These are phyloP conservation scores for Camptogramma bilineatum DNA, from an alignment of 2,888 invertebrate species.

Conservation along the genomic window DNA sequence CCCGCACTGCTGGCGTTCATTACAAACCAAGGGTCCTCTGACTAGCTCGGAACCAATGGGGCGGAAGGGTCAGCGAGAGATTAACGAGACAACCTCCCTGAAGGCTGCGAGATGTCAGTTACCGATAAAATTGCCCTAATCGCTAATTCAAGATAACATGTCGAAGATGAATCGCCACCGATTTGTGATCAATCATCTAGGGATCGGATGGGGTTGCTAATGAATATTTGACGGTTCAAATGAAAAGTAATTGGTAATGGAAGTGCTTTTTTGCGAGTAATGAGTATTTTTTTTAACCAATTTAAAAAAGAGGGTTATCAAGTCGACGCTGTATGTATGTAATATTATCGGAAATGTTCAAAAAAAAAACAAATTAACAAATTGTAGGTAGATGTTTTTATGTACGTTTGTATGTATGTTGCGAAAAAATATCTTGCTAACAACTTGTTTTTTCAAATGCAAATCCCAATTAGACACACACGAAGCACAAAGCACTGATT, in stretches of 20 bases:
- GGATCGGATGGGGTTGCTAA: not conserved
- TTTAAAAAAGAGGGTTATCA: too few relatives aligned
- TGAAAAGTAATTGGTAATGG: not conserved
- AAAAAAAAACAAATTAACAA: too few relatives aligned
- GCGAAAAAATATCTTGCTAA: too few relatives aligned
- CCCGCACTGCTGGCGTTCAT: not conserved
- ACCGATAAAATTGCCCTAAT: conserved; percentile 22
- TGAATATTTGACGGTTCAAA: not conserved
- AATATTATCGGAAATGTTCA: too few relatives aligned
- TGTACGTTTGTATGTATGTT: too few relatives aligned
- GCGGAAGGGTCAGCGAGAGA: conserved; percentile 64
- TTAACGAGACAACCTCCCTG: conserved; percentile 57
- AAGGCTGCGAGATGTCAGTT: conserved; percentile 12
- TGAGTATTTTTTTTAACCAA: too few relatives aligned
- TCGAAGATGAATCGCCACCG: conserved; percentile 3
- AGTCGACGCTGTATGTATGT: too few relatives aligned
- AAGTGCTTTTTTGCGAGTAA: too few relatives aligned
- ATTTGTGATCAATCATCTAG: conserved; percentile 9
- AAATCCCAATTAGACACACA: too few relatives aligned
- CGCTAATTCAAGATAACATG: conserved; percentile 12
- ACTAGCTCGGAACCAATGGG: conserved; percentile 61
- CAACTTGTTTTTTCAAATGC: too few relatives aligned
- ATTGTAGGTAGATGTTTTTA: too few relatives aligned
- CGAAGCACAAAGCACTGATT: too few relatives aligned
- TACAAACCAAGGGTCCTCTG: conserved; percentile 24